Evolutionary conservation across 1,140 invertebrate species (phyloP), one percentile per base, ranked within the genome.

Genomic region (Bombus impatiens): DNA sequence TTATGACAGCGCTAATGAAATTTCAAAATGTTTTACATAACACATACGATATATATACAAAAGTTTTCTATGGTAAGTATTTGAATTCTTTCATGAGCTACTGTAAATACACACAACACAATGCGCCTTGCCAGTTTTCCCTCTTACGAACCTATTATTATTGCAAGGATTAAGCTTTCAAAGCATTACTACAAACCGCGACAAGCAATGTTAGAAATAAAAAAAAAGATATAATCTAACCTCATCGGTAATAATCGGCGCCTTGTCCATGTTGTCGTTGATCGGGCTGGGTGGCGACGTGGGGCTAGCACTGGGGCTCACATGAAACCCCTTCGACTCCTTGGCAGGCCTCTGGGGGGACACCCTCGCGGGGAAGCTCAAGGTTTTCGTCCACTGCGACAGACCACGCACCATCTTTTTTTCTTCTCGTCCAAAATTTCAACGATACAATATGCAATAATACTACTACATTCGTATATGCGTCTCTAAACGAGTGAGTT

Each of bases 301-400:
- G 22, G 95, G 95, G 82, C 95, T 96, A 28, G 95, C 93, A 74
- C 94, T 94, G 12, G 94, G 94, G 74, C 93, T 95, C 57, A 93
- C 93, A 89, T 94, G 91, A 78, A 92, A 94, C 68, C 84, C 82
- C 76, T 95, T 95, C 15, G 91, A 86, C 94, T 97, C 96, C 95
- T 97, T 97, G 40, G 96, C 96, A 65, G 96, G 96, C 90, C 97
- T 96, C 93, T 97, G 97, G 1, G 97, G 97, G 78, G 97, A 97
- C 89, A 98, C 96, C 93, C 97, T 96, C 90, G 97, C 97, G 84
- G 97, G 97, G 94, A 98, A 98, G 96, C 97, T 98, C 92, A 98
- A 95, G 88, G 97, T 98, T 96, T 98, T 98, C 91, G 97, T 98
- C 97, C 97, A 98, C 96, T 98, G 97, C 74, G 97, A 97, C 91